Evolutionary conservation across 1,140 invertebrate genomes (phyloP).

Genomic region (Triops cancriformis): DNA sequence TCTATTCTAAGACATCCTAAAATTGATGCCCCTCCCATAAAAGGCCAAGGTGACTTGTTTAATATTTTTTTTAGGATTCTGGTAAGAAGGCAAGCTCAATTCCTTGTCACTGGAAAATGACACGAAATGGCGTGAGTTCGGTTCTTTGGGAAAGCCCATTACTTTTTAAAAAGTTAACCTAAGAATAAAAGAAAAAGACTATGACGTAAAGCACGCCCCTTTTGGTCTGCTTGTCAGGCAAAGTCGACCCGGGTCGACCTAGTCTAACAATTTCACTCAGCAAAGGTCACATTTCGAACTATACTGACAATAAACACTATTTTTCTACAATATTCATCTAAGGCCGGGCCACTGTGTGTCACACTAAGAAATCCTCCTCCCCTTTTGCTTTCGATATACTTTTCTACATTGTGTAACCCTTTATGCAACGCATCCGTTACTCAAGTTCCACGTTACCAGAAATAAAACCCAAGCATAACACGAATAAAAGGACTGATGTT

Average conservation of each 20-base stretch:
- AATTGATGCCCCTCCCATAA: not conserved
- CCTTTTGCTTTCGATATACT: too few species aligned
- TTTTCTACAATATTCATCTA: not conserved
- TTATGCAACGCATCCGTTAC: not conserved
- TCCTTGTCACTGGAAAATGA: not conserved
- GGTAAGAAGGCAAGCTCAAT: conserved; percentile 9
- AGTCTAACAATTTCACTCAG: not conserved
- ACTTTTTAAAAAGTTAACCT: too few species aligned
- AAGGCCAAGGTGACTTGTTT: conserved; percentile 2
- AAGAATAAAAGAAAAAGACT: not conserved
- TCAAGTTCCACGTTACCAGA: not conserved
- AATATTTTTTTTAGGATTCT: not conserved
- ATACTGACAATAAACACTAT: not conserved
- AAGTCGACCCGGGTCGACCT: too few species aligned
- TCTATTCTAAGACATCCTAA: not conserved
- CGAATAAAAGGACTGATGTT: not conserved
- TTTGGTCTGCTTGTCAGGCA: not conserved
- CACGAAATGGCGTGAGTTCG: not conserved
- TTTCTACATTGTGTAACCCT: too few species aligned
- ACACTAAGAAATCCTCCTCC: not conserved
- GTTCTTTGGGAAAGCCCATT: not conserved
- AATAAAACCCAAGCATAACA: not conserved
- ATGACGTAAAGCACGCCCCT: not conserved
- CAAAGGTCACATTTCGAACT: not conserved
- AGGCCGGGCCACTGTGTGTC: not conserved